Conservation (phyloP, 2,797 vertebrate genomes). For the Gallirallus australis region DNA sequence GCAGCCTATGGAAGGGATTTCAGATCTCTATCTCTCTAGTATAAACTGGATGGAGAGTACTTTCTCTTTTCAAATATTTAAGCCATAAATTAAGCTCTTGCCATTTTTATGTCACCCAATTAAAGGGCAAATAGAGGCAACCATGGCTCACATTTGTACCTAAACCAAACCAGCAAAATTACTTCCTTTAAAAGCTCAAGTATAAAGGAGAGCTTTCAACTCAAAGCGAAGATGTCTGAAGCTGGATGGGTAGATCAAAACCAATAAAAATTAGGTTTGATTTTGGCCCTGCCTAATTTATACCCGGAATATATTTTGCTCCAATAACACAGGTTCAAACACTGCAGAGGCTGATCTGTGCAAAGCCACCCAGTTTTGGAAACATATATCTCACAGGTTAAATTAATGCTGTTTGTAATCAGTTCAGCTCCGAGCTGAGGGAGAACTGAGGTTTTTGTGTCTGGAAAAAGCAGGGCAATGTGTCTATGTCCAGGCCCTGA, state of each 20-base stretch:
- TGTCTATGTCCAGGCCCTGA: background rate
- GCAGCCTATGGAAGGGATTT: background rate
- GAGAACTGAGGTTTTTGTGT: background rate
- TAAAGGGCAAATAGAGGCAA: background rate
- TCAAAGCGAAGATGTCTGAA: background rate
- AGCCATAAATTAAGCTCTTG: background rate
- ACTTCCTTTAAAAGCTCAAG: background rate
- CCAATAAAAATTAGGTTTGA: background rate
- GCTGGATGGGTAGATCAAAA: background rate
- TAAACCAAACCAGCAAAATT: background rate
- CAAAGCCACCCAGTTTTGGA: background rate
- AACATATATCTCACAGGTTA: background rate
- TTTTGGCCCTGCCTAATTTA: background rate
- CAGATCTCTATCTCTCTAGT: background rate
- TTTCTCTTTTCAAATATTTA: background rate
- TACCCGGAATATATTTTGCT: background rate
- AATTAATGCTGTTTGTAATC: background rate
- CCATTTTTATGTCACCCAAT: background rate
- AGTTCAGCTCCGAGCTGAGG: background rate
- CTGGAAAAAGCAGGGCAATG: fast-evolving
- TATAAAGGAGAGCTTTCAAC: background rate
- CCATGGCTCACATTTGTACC: background rate
- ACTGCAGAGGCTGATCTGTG: background rate
- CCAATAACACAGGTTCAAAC: background rate
- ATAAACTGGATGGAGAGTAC: background rate